Base-by-base conservation (phyloP, 2,113 vertebrate species). In the Sander vitreus region DNA sequence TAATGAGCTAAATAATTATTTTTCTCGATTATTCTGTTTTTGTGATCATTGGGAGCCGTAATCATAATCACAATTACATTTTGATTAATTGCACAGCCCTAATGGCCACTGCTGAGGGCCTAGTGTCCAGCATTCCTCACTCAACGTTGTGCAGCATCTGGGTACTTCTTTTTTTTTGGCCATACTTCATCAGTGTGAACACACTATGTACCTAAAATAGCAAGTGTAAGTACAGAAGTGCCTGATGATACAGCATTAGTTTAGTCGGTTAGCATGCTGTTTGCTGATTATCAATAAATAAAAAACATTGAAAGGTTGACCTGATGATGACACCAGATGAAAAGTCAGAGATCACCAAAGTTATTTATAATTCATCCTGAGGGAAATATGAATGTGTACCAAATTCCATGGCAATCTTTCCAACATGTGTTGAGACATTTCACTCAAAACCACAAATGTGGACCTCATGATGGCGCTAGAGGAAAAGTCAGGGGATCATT, bases 361-460 rank as follows among this genome's bases (percentile, higher is more conserved):
- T 62, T 6, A 18, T 39, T 39, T 23, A 2, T n/a, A n/a, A n/a
- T 51, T 53, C 30, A 39, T 73, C 27, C 5, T 23, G 27, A 62
- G 25, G 13, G 19, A 3, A 13, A 73, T 43, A 73, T 60, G 6
- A 48, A 60, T 30, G 43, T 30, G 23, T 2, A 59, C 27, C 25
- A 33, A 33, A 72, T 30, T 58, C 69, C 12, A 58, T 15, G 1
- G 8, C 47, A 75, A 25, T 25, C 48, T 9, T 6, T 36, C 9
- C 3, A 19, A 58, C 13, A 3, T 43, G 1, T 21, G 15, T 27
- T 19, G 23, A 58, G 23, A 47, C 2, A 23, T 59, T 60, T 64
- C 14, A 25, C 15, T 53, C 47, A 27, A 64, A 64, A 64, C 59
- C 21, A 53, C 47, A 75, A 53, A 74, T 19, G 48, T 45, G 39